phyloP scores from a whole-genome alignment of 2,113 vertebrate species.

The Bujurquina vittata region DNA sequence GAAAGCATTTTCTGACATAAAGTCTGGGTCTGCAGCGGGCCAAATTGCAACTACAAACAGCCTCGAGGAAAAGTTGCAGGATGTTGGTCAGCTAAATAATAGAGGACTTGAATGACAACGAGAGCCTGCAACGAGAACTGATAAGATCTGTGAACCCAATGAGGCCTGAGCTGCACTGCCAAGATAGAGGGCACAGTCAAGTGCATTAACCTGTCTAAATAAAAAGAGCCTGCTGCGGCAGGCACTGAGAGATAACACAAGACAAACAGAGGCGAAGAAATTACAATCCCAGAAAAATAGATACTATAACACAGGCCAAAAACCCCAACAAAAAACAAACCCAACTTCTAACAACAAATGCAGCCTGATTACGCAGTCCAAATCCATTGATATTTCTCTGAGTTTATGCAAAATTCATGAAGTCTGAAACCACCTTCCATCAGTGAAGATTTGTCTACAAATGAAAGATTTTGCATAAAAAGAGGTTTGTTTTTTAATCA shows the following conservation, averaged over 20 bases:
- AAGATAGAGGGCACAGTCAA: slow-evolving; percentile 43
- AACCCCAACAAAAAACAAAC: not conserved
- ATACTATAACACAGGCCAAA: not conserved
- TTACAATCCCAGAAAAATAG: slow-evolving; percentile 16
- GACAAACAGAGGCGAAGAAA: slow-evolving; percentile 41
- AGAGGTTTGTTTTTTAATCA: not conserved
- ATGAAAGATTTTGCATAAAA: not conserved
- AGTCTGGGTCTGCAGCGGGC: not conserved
- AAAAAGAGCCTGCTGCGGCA: slow-evolving; percentile 23
- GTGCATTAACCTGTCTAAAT: slow-evolving; percentile 45
- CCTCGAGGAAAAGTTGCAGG: slow-evolving; percentile 21
- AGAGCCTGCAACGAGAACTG: slow-evolving; percentile 21
- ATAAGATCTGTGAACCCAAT: slow-evolving; percentile 50
- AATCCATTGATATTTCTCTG: not conserved
- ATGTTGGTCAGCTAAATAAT: slow-evolving; percentile 41
- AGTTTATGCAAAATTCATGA: not conserved
- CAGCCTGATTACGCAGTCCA: not conserved
- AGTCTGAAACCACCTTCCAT: not conserved
- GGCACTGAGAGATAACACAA: slow-evolving; percentile 44
- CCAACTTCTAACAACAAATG: not conserved
- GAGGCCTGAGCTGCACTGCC: slow-evolving; percentile 33
- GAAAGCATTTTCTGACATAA: slow-evolving; percentile 20
- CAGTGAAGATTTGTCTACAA: not conserved
- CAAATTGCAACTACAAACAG: slow-evolving; percentile 26
- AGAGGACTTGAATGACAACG: slow-evolving; percentile 40